phyloP scores from a whole-genome alignment of 2,113 vertebrate species.

The Gavialis gangeticus region DNA sequence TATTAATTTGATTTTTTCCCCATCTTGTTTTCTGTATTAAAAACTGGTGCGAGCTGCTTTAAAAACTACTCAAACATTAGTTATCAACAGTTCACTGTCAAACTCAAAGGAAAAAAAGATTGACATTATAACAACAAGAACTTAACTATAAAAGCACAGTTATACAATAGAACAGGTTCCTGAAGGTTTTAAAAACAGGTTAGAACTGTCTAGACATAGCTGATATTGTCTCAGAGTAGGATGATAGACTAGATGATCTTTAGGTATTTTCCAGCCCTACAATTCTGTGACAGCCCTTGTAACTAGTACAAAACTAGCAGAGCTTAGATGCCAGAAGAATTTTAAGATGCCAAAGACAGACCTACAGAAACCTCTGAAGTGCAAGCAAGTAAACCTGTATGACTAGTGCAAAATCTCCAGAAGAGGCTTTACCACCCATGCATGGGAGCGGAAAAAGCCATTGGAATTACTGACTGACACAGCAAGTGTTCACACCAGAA shows the following conservation, averaged over 20 bases:
- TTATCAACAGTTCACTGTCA: background rate
- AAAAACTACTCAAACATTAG: background rate
- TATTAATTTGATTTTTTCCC: no score
- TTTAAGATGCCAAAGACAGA: background rate
- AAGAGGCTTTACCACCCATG: background rate
- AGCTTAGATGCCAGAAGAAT: background rate
- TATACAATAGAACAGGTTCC: no score
- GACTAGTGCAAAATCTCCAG: background rate
- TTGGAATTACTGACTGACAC: background rate
- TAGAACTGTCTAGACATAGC: no score
- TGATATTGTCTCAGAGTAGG: no score
- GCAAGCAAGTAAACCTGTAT: background rate
- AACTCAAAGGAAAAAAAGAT: no score
- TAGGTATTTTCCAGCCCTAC: no score
- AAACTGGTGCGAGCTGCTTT: no score
- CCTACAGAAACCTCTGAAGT: background rate
- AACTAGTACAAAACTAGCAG: background rate
- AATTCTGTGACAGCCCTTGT: background rate
- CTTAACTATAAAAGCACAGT: no score
- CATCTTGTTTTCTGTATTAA: no score
- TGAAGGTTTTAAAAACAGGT: no score
- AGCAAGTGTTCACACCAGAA: background rate
- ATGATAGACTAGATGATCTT: no score
- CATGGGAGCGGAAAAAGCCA: background rate
- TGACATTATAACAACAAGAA: no score